Evolutionary conservation across 2,888 invertebrate genomes (phyloP).

Genomic region (Boloria euphrosyne): DNA sequence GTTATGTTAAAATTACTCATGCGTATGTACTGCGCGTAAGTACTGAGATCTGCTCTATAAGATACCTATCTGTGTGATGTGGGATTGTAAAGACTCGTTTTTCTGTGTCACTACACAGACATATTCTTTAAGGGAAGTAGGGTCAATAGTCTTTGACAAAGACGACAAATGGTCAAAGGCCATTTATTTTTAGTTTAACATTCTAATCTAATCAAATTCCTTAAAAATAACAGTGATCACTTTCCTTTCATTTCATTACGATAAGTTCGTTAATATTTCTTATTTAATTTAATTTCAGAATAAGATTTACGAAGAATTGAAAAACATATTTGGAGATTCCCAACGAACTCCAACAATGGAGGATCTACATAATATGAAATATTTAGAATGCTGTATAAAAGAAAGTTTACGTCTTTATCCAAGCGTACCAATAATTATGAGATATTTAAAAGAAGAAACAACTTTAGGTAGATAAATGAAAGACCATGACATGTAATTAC

Average conservation of each 20-base stretch:
- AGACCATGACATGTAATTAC: too few relatives aligned
- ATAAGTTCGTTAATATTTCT: not conserved
- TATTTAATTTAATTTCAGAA: conserved; percentile 24
- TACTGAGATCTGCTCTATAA: not conserved
- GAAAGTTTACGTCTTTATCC: conserved; percentile 85
- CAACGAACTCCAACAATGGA: conserved; percentile 82
- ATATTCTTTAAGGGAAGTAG: too few relatives aligned
- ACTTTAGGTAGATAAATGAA: conserved; percentile 61
- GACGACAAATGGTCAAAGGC: too few relatives aligned
- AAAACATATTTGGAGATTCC: conserved; percentile 67
- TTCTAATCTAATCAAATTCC: too few relatives aligned
- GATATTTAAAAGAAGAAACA: conserved; percentile 80
- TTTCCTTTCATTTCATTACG: too few relatives aligned
- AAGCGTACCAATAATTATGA: conserved; percentile 84
- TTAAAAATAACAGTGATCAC: too few relatives aligned
- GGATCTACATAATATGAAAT: conserved; percentile 82
- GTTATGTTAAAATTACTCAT: not conserved
- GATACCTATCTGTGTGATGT: not conserved
- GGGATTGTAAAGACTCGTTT: not conserved
- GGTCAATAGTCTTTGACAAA: too few relatives aligned
- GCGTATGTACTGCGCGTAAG: too few relatives aligned
- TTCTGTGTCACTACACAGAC: too few relatives aligned
- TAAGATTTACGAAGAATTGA: conserved; percentile 32
- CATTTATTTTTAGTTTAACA: too few relatives aligned
- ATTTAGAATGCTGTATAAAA: conserved; percentile 86